phyloP scores from a whole-genome alignment of 2,888 invertebrate genomes.

The Noctuana brunneofusca region DNA sequence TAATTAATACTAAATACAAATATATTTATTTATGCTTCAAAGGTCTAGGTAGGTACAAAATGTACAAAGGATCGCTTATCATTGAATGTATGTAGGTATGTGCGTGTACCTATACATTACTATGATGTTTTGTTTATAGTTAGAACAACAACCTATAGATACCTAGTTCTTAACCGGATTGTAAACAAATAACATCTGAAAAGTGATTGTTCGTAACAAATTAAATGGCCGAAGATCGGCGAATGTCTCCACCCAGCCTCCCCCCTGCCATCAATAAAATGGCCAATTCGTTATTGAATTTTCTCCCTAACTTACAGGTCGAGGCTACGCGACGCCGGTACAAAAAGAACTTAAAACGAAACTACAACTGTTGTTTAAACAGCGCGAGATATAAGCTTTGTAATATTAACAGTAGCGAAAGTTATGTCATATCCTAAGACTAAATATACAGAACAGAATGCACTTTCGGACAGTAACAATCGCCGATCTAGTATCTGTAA shows the following conservation, averaged over 20 bases:
- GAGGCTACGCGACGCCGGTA: conserved; percentile 80
- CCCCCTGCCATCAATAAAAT: conserved; percentile 83
- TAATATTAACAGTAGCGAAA: conserved; percentile 64
- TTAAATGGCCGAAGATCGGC: conserved; percentile 75
- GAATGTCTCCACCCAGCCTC: conserved; percentile 78
- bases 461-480: conserved; percentile 56
- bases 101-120: conserved; percentile 7
- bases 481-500: conserved; percentile 55
- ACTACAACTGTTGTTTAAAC: conserved; percentile 71
- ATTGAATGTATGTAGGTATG: conserved; percentile 22
- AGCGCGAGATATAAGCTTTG: conserved; percentile 61
- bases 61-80: conserved; percentile 30
- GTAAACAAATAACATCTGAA: conserved; percentile 61
- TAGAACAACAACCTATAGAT: conserved; percentile 43
- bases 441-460: conserved; percentile 62
- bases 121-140: conserved; percentile 38
- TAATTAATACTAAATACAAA: not conserved
- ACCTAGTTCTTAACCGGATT: conserved; percentile 45
- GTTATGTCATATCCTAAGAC: conserved; percentile 78
- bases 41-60: conserved; percentile 1
- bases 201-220: conserved; percentile 54
- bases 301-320: conserved; percentile 73
- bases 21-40: conserved; percentile 4
- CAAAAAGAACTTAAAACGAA: conserved; percentile 70
- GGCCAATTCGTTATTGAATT: conserved; percentile 83